Base-by-base conservation (phyloP, 64 coral and sea anemone genomes). In the Anthopleura sola region DNA sequence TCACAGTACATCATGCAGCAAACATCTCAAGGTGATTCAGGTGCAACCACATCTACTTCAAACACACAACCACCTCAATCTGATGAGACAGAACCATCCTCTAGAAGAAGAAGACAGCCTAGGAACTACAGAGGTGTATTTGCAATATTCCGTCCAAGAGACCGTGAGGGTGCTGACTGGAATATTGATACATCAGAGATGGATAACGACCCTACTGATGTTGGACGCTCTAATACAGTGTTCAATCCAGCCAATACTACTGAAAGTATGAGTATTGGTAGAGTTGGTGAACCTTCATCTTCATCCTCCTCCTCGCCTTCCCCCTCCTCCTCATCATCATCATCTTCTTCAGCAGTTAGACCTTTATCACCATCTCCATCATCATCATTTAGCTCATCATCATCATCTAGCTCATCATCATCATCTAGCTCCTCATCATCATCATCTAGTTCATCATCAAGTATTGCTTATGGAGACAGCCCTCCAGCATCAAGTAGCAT, bases 121-220 rank as follows among this genome's bases (percentile, higher is more conserved):
- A 53, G 82, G 10, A 60, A 90, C 53, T 58, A 88, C n/a, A 64
- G 86, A 78, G 94, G 94, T 37, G 87, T 92, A 1, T 78, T 97
- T 71, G 90, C 90, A n/a, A 83, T 97, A 28, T 97, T 97, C 51
- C 90, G 94, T 29, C 78, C 94, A 20, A 82, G 94, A 12, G 93
- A 95, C 78, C 66, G 29, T 36, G 87, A 85, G 23, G 83, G 60
- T n/a, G n/a, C 51, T 8, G 55, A 49, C 13, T 83, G 82, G 82
- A 92, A 92, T 64, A 32, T 92, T 26, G 90, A 92, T 16, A 77
- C 77, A 4, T 82, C 85, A 24, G 90, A 92, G 53, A 47, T 92
- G 20, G 90, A 92, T n/a, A 32, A 53, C 15, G 90, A 92, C 23
- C 86, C 81, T 31, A 68, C 90, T 20, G 85, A 82, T 24, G 81